These are phyloP conservation scores for Echinometra lucunter DNA, from an alignment of 53 echinoderm and acorn worm species.

Conservation along the genomic window DNA sequence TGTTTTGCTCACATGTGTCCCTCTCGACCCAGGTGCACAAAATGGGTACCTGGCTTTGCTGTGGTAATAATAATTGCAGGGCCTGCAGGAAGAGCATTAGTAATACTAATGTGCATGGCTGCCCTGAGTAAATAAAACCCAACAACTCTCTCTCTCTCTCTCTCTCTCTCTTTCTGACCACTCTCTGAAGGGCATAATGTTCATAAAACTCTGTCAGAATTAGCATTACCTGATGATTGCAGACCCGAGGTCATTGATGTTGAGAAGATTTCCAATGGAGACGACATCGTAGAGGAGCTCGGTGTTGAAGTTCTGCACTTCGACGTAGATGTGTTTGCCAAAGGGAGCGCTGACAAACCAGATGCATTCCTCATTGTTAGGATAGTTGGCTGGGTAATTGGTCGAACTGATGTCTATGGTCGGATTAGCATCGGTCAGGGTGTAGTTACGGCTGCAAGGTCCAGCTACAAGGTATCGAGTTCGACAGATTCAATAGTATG, in stretches of 20 bases:
- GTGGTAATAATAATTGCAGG: too few species aligned
- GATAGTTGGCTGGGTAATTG: slow-evolving; percentile 85
- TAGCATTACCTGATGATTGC: slow-evolving; percentile 47
- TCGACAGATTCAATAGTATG: background rate
- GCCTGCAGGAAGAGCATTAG: too few species aligned
- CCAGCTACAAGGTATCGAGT: slow-evolving; percentile 54
- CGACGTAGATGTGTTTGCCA: slow-evolving; percentile 82
- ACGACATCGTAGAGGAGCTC: slow-evolving; percentile 80
- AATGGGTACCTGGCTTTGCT: too few species aligned
- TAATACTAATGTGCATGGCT: too few species aligned
- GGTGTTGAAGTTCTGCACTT: slow-evolving; percentile 74
- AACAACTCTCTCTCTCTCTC: too few species aligned
- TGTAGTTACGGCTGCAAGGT: slow-evolving; percentile 78
- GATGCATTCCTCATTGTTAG: slow-evolving; percentile 83
- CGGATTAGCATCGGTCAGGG: slow-evolving; percentile 64
- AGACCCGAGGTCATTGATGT: slow-evolving; percentile 75
- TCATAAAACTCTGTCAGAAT: too few species aligned
- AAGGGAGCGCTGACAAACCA: slow-evolving; percentile 79
- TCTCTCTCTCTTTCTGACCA: too few species aligned
- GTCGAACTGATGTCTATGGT: slow-evolving; percentile 68
- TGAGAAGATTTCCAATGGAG: slow-evolving; percentile 75
- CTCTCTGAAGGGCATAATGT: too few species aligned
- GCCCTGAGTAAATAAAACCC: too few species aligned
- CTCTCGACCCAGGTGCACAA: too few species aligned
- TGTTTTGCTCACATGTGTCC: too few species aligned